Base-by-base conservation (phyloP, 2,888 invertebrate species). In the Caenorhabditis drosophilae region DNA sequence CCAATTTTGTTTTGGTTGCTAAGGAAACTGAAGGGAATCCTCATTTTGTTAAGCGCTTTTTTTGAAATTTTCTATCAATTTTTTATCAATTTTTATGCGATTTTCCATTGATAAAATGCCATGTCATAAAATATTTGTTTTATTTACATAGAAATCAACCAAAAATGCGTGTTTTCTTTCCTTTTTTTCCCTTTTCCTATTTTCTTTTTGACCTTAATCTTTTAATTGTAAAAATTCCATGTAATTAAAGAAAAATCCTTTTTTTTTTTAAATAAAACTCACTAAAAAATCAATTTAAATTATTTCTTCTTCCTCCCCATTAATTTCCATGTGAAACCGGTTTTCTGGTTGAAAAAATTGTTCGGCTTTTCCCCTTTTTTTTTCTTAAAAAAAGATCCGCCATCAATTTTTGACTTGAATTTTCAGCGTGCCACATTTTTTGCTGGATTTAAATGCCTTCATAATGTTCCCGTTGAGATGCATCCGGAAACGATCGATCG, bases 391-490 rank as follows among this genome's bases (percentile, higher is more conserved):
- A 31, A 31, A 31, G 12, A 31, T 31, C 31, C 12, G 31, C 31
- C 31, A 31, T 9, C 6, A 31, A 9, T 12, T 6, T 9, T 31
- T 31, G 6, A 31, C 12, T 31, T 31, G 7, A 31, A 9, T 31
- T 31, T 31, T 31, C 7, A 31, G 12, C n/a, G n/a, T n/a, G n/a
- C n/a, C n/a, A n/a, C n/a, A n/a, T n/a, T n/a, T n/a, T n/a, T n/a
- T n/a, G n/a, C n/a, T n/a, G n/a, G n/a, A n/a, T n/a, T n/a, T n/a
- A n/a, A n/a, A n/a, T n/a, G n/a, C n/a, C n/a, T n/a, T n/a, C n/a
- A n/a, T 56, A 31, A 62, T 62, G 62, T 62, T 62, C 38, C 62
- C 62, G 4, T 41, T 62, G 4, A 40, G 62, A 44, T 62, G 62
- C 38, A 56, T 62, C 34, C 52, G 62, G 31, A 41, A 48, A 18